Base-by-base conservation (phyloP, 2,888 invertebrate genomes). In the Ypsolopha scabrella region DNA sequence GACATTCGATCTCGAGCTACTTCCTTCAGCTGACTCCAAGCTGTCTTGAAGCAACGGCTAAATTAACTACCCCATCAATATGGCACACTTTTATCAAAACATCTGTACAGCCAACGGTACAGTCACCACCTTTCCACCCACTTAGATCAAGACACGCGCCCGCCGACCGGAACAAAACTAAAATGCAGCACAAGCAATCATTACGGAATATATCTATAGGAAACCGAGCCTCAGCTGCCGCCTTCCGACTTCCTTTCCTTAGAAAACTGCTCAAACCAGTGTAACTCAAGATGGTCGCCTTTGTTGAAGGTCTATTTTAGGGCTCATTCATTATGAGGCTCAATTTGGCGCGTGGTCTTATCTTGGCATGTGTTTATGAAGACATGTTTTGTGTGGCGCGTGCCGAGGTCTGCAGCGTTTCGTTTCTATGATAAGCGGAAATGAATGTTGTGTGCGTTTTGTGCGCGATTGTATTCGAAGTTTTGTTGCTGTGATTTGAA, bases 341-440 rank as follows among this genome's bases (percentile, higher is more conserved):
- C 75, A 9, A 70, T 70, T 78, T 80, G 85, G 82, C 85, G 82
- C 85, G 83, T 86, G 85, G 73, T 81, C 75, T 77, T 85, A 77
- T 85, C 82, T 78, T 49, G 51, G 43, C 43, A 14, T 43, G 50
- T 50, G 50, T 43, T 24, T 43, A 11, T 34, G 35, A 43, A 35
- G 41, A 51, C 51, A 33, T 43, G 35, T 44, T 37, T 38, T 36
- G 41, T 39, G 52, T 33, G 48, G 45, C 52, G 52, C 52, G 52
- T 52, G 52, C 52, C 52, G 37, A 9, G 49, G 39, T n/a, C 13
- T 14, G 39, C 13, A 9, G 39, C 39, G 39, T 33, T 1, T 48
- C 10, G 10, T 36, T 52, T 48, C 52, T 48, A 38, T 51, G 51
- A 51, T 52, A 41, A 48, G 54, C 66, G 64, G 64, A 66, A 64